phyloP scores from a whole-genome alignment of 2,113 vertebrate genomes.

The Naja naja region DNA sequence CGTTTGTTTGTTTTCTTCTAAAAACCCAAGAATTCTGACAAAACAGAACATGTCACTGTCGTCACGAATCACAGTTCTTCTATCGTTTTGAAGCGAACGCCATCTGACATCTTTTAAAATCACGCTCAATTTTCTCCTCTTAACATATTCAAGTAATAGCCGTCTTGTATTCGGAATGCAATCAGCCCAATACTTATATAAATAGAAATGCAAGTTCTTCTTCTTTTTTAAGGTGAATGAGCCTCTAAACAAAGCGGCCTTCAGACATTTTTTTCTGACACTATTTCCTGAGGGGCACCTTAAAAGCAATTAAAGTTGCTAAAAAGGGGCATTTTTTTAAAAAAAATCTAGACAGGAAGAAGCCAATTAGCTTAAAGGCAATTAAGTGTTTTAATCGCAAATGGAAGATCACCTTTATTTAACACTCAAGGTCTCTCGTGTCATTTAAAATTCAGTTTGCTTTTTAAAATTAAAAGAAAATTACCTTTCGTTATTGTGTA shows the following conservation, averaged over 20 bases:
- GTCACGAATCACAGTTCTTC: constrained; percentile 53
- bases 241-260: constrained; percentile 44
- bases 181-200: constrained; percentile 28
- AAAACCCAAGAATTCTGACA: constrained; percentile 43
- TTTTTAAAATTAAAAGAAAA: neutral
- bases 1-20: constrained; percentile 22
- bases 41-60: constrained; percentile 53
- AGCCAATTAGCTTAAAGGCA: constrained; percentile 7
- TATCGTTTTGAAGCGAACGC: constrained; percentile 40
- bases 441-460: neutral
- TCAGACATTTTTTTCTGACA: neutral
- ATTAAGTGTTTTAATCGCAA: constrained; percentile 38
- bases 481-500: constrained; percentile 1
- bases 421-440: constrained; percentile 9
- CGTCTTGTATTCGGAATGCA: constrained; percentile 55
- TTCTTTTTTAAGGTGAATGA: constrained; percentile 46
- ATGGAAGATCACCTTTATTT: constrained; percentile 22
- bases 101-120: constrained; percentile 49
- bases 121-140: constrained; percentile 42
- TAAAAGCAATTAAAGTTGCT: constrained; percentile 36
- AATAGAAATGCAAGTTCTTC: neutral
- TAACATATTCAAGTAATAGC: constrained; percentile 47
- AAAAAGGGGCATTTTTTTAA: neutral
- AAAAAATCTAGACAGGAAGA: neutral
- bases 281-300: constrained; percentile 26